These are phyloP conservation scores for Todus mexicanus DNA, from an alignment of 2,797 vertebrate species.

Conservation along the genomic window DNA sequence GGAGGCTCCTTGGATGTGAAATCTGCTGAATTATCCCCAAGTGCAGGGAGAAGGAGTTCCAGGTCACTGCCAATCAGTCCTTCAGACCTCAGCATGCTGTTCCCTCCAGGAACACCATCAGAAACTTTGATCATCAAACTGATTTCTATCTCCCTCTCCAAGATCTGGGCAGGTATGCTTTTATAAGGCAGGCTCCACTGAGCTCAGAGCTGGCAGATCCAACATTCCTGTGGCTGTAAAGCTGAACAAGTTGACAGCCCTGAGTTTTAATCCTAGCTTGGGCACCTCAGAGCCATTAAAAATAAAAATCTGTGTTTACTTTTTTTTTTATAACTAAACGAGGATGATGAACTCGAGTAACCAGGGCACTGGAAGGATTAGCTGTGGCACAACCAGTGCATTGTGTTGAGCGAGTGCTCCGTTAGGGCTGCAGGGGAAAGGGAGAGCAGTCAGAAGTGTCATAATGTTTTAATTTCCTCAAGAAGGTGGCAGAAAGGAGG, in stretches of 20 bases:
- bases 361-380: background rate
- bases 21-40: background rate
- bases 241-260: background rate
- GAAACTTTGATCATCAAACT: background rate
- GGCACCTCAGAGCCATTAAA: background rate
- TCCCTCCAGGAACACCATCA: background rate
- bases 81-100: background rate
- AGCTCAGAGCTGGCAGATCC: background rate
- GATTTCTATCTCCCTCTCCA: background rate
- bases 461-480: background rate
- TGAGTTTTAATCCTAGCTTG: background rate
- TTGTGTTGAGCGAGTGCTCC: background rate
- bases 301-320: background rate
- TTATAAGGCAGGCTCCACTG: background rate
- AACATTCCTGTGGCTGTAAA: background rate
- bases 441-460: background rate
- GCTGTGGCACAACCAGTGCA: background rate
- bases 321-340: background rate
- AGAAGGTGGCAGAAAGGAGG: background rate
- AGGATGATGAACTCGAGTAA: background rate
- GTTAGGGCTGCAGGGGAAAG: background rate
- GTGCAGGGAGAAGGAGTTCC: background rate
- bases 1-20: background rate
- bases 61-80: background rate
- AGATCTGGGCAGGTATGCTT: background rate